Evolutionary conservation across 2,888 invertebrate genomes (phyloP).

Genomic region (Ypsolopha scabrella): DNA sequence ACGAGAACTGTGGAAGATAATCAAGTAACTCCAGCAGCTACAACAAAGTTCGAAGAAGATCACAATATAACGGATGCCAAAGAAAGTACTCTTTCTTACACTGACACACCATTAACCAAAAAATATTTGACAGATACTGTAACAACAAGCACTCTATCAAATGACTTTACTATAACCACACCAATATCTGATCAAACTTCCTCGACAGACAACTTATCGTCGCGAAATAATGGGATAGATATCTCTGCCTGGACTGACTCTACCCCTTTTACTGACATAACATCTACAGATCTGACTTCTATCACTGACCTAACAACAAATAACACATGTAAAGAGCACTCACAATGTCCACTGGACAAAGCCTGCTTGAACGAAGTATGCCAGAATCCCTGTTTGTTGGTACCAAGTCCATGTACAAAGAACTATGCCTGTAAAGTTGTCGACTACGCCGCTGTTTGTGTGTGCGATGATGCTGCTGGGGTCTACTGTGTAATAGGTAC

Average conservation of each 20-base stretch:
- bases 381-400: slow-evolving; percentile 71
- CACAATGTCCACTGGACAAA: slow-evolving; percentile 73
- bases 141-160: neutral
- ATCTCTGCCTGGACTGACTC: slow-evolving; percentile 60
- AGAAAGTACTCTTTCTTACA: neutral
- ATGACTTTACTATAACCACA: no score
- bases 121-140: neutral
- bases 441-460: slow-evolving; percentile 74
- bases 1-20: no score
- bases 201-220: slow-evolving; percentile 46
- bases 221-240: slow-evolving; percentile 53
- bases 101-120: neutral
- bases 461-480: slow-evolving; percentile 71
- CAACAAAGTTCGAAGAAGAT: neutral
- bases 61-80: no score
- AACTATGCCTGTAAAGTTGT: slow-evolving; percentile 73
- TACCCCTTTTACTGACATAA: slow-evolving; percentile 42
- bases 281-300: slow-evolving; percentile 38
- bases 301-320: slow-evolving; percentile 27
- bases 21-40: neutral
- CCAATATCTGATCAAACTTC: no score
- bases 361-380: slow-evolving; percentile 74
- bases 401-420: slow-evolving; percentile 65
- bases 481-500: slow-evolving; percentile 76
- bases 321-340: slow-evolving; percentile 70